Conservation (phyloP, 2,797 vertebrate genomes). For the Platyrinchus mystaceus region DNA sequence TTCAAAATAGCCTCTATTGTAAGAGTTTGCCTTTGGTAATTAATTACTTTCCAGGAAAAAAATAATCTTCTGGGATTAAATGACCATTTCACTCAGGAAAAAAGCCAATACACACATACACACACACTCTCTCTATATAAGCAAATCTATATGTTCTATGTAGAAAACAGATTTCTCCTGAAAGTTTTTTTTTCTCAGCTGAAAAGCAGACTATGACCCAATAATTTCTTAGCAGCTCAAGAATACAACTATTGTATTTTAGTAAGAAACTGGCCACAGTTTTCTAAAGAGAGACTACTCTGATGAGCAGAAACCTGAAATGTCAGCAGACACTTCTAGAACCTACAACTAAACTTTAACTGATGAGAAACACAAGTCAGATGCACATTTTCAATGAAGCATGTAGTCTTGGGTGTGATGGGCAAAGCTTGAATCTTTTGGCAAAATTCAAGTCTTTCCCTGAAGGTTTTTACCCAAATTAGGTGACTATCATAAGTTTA, state of each 20-base stretch:
- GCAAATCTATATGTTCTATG: not conserved
- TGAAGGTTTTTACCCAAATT: not conserved
- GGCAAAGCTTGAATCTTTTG: not conserved
- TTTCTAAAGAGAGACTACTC: not conserved
- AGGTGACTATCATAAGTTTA: not conserved
- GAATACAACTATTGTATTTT: not conserved
- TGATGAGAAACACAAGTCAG: not conserved
- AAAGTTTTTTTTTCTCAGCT: not conserved
- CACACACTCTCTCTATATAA: not conserved
- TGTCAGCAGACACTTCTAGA: not conserved
- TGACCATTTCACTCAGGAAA: not conserved
- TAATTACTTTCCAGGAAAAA: not conserved
- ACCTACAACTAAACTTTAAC: not conserved
- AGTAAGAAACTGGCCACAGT: not conserved
- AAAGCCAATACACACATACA: not conserved
- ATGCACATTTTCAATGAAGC: not conserved
- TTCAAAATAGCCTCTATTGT: not conserved
- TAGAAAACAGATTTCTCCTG: not conserved
- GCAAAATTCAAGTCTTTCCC: not conserved
- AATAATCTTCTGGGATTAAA: not conserved
- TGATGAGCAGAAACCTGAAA: not conserved
- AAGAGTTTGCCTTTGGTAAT: not conserved
- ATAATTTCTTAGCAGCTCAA: not conserved
- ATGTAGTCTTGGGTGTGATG: rapidly evolving
- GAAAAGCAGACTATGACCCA: not conserved